These are phyloP conservation scores for Alethe diademata DNA, from an alignment of 2,113 vertebrate species.

Conservation along the genomic window DNA sequence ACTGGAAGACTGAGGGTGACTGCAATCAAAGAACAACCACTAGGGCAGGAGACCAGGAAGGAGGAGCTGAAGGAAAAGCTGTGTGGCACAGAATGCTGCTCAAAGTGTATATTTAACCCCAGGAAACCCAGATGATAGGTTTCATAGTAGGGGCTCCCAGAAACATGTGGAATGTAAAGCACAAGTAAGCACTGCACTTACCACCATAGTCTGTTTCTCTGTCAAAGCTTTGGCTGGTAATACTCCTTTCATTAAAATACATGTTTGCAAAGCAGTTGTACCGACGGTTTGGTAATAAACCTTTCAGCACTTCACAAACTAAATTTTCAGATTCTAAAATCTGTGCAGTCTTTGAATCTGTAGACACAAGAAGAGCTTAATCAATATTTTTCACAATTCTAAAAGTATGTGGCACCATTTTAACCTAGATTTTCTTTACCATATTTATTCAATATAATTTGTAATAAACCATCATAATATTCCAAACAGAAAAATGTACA, in stretches of 20 bases:
- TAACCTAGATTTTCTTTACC: background rate
- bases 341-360: rapidly evolving
- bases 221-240: rapidly evolving
- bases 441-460: background rate
- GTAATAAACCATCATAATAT: background rate
- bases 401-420: background rate
- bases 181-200: slow-evolving; percentile 63
- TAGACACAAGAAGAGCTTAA: background rate
- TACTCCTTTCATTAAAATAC: rapidly evolving
- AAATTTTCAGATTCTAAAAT: rapidly evolving
- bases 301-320: rapidly evolving
- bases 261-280: background rate
- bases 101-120: background rate
- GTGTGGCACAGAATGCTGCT: background rate
- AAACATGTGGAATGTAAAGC: background rate
- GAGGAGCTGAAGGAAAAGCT: background rate
- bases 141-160: background rate
- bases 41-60: background rate
- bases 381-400: background rate
- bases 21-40: background rate
- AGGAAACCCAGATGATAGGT: background rate
- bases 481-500: background rate
- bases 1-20: background rate
- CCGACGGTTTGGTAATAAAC: rapidly evolving
- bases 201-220: slow-evolving; percentile 50